phyloP scores from a whole-genome alignment of 1,140 invertebrate species.

The Coelopa frigida region DNA sequence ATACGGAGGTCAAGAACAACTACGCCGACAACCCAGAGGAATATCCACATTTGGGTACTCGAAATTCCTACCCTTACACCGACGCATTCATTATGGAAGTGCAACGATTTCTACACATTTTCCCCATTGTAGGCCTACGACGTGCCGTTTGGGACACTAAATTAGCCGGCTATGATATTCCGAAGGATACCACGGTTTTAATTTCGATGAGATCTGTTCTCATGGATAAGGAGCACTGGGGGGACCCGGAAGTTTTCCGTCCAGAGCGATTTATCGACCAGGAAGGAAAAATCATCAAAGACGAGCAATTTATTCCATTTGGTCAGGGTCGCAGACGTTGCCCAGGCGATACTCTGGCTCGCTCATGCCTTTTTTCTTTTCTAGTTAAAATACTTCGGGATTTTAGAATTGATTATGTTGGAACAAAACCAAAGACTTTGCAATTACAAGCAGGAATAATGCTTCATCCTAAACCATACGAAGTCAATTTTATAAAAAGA shows the following conservation, averaged over 20 bases:
- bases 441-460: conserved; percentile 39
- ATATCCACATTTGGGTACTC: conserved; percentile 34
- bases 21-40: conserved; percentile 15
- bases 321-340: conserved; percentile 67
- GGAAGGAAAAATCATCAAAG: conserved; percentile 30
- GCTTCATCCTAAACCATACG: conserved; percentile 41
- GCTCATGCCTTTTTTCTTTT: conserved; percentile 64
- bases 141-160: conserved; percentile 52
- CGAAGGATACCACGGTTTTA: conserved; percentile 58
- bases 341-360: conserved; percentile 67
- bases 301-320: conserved; percentile 55
- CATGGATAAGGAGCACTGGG: conserved; percentile 55
- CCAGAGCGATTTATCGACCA: conserved; percentile 61
- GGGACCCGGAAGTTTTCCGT: conserved; percentile 59
- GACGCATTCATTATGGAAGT: conserved; percentile 61
- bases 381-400: conserved; percentile 63
- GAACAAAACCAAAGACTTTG: conserved; percentile 22
- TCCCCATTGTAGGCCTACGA: conserved; percentile 61
- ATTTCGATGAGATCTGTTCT: conserved; percentile 59
- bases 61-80: conserved; percentile 53
- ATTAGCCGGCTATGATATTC: conserved; percentile 58
- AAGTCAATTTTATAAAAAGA: conserved; percentile 33
- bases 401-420: conserved; percentile 40
- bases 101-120: conserved; percentile 55
- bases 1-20: conserved; percentile 61